Conservation (phyloP, 2,113 vertebrate species). For the Sturnus vulgaris region DNA sequence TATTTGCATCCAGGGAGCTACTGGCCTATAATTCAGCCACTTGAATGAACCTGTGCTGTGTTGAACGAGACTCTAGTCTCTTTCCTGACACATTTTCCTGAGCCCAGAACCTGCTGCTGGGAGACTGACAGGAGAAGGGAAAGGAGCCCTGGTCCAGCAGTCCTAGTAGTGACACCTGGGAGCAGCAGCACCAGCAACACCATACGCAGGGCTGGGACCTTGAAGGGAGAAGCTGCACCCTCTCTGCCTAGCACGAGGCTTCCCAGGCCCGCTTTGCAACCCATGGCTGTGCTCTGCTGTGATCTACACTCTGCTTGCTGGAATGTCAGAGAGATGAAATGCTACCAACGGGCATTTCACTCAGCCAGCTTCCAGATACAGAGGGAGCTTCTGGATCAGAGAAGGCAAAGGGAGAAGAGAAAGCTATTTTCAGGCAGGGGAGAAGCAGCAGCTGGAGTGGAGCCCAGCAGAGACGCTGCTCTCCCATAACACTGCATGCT, state of each 20-base stretch:
- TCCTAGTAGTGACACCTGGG: not conserved
- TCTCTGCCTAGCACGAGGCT: not conserved
- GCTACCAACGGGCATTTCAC: not conserved
- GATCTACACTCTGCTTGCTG: not conserved
- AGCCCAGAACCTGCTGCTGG: conserved; percentile 3
- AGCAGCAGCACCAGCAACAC: not conserved
- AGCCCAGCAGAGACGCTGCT: not conserved
- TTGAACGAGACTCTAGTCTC: not conserved
- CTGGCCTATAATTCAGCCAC: conserved; percentile 16
- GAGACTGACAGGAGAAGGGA: not conserved
- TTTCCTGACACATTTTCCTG: not conserved
- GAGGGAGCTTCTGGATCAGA: not conserved
- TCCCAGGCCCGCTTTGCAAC: not conserved
- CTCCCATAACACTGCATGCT: accelerated
- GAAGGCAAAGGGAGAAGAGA: not conserved
- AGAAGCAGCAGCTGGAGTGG: not conserved
- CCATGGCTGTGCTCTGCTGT: not conserved
- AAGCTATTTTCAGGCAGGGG: not conserved
- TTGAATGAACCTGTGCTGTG: not conserved
- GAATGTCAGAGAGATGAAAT: not conserved
- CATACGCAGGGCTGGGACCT: not conserved
- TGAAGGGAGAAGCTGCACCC: not conserved
- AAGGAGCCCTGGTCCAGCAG: not conserved
- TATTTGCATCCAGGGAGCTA: conserved; percentile 11
- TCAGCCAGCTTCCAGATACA: not conserved